A percentile compares a stretch with the other conserved stretches of the same genome.
These are phyloP conservation scores for Euwallacea fornicatus DNA, from an alignment of 1,140 invertebrate species.

Conservation along the genomic window DNA sequence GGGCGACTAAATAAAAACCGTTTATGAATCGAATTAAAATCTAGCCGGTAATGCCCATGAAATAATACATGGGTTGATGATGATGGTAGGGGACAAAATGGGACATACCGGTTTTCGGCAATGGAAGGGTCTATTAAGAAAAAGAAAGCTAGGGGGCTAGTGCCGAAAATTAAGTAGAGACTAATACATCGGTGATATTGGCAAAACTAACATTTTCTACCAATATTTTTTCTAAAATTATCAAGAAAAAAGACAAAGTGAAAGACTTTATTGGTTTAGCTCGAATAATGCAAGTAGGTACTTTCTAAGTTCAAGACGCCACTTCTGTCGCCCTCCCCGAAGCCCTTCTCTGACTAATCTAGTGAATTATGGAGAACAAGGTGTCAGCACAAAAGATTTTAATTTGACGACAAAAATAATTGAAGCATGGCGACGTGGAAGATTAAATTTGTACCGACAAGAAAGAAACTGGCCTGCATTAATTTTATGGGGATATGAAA, in stretches of 20 bases:
- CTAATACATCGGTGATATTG: no score
- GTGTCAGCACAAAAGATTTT: not conserved
- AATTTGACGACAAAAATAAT: not conserved
- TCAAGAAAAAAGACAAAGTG: no score
- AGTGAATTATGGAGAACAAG: not conserved
- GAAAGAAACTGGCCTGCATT: not conserved
- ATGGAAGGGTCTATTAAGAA: not conserved
- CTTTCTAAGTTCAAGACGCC: no score
- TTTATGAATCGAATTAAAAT: not conserved
- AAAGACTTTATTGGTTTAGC: no score
- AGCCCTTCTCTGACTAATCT: not conserved
- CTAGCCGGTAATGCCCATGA: not conserved
- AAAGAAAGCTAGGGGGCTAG: not conserved
- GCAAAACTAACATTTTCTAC: no score
- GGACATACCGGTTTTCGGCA: constrained; percentile 4
- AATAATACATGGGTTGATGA: constrained; percentile 2
- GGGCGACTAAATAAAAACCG: not conserved
- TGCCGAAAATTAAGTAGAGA: no score
- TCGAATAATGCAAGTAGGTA: no score
- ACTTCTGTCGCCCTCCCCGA: not conserved
- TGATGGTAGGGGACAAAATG: constrained; percentile 2
- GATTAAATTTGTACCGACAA: not conserved
- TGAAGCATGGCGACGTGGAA: not conserved
- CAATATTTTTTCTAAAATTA: no score
- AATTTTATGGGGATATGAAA: not conserved